Base-by-base conservation (phyloP, 1,140 invertebrate species). In the Trachymyrmex septentrionalis region DNA sequence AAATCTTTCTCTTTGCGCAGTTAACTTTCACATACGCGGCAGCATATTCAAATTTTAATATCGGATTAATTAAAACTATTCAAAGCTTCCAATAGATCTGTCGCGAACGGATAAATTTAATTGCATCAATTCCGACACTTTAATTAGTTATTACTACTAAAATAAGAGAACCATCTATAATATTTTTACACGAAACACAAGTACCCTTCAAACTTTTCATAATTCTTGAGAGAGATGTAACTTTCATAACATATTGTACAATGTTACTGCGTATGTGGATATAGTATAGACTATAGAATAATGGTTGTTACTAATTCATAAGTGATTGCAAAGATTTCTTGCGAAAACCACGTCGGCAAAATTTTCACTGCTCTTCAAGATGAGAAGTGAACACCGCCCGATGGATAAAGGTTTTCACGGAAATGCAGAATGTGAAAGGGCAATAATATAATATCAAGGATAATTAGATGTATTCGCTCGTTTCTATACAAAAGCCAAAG, bases 1-100 rank as follows among this genome's bases (percentile, higher is more conserved):
- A 84, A 84, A 84, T 75, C 72, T 75, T 84, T 63, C 55, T 73
- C 14, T 73, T 9, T 50, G 4, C 3, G 38, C 6, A 71, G 2
- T 48, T 21, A 27, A 66, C n/a, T 38, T 30, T 80, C 48, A 53
- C 34, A 44, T 55, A 71, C 21, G 66, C 78, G 21, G 30, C 34
- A 71, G 21, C 64, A 84, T 61, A 9, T 61, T 59, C 27, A 34
- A 72, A 82, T 7, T 27, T 55, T 72, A 19, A 72, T 67, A 69
- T 80, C 16, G 30, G 7, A 14, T n/a, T 55, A 69, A 50, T 67
- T 66, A 10, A 55, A 55, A 61, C 16, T 5, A 77, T 61, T 48
- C 24, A 10, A 34, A 34, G 9, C 5, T 82, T 59, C 34, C 6
- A 48, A 14, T 53, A 57, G 71, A 38, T 9, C 9, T n/a, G 24